Conservation (phyloP, 2,888 invertebrate genomes). For the Ceriagrion tenellum region DNA sequence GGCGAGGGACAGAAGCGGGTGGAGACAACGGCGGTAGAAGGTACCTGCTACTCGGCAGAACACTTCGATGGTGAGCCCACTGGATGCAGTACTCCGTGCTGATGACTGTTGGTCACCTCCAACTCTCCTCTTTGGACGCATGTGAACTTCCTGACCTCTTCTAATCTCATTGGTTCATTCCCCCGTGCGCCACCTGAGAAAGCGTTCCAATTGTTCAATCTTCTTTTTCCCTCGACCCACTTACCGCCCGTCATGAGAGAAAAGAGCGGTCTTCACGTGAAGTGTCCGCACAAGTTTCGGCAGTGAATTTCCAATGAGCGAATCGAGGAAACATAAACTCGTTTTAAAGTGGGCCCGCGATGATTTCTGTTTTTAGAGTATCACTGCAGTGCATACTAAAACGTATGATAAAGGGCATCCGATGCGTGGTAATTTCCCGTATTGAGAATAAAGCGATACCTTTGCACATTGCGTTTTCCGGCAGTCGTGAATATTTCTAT, state of each 20-base stretch:
- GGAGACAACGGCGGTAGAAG: no score
- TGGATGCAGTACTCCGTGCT: no score
- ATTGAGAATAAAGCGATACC: no score
- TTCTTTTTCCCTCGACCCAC: background rate
- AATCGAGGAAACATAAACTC: background rate
- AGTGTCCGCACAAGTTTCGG: background rate
- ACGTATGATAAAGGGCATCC: no score
- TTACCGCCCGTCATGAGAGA: background rate
- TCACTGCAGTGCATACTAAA: no score
- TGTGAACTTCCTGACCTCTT: background rate
- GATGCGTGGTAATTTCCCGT: no score
- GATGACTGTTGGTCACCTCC: background rate
- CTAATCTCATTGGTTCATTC: background rate
- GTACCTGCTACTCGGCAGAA: no score
- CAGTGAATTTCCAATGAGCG: background rate
- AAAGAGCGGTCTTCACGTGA: background rate
- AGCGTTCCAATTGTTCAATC: constrained; percentile 23
- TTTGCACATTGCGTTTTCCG: no score
- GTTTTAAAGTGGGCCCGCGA: background rate
- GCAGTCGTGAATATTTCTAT: no score
- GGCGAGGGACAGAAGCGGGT: no score
- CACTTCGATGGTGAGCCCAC: no score
- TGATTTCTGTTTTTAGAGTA: background rate
- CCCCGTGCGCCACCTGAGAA: background rate
- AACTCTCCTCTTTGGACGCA: background rate